Percentiles rank a stretch among this genome's conserved stretches.
phyloP scores from a whole-genome alignment of 2,113 vertebrate genomes.

The Suncus etruscus region DNA sequence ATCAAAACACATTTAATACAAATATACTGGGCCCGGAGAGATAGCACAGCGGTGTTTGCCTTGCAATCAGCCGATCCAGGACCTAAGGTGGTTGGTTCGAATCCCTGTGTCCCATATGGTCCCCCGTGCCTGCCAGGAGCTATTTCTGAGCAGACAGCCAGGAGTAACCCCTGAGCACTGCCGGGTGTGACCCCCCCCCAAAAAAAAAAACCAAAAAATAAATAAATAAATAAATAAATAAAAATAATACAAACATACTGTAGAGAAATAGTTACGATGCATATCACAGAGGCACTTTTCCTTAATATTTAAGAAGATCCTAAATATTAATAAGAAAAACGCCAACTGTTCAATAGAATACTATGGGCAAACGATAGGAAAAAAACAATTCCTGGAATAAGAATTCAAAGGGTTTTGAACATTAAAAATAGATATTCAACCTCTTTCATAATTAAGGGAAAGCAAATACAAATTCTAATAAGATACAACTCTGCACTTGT shows the following conservation, averaged over 20 bases:
- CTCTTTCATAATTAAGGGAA: background rate
- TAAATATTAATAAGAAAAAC: conserved; percentile 30
- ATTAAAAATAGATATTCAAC: background rate
- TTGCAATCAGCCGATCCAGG: no score
- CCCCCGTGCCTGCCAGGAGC: no score
- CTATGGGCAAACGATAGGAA: background rate
- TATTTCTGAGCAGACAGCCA: no score
- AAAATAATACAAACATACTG: background rate
- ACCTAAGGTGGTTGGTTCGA: no score
- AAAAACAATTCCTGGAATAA: conserved; percentile 44
- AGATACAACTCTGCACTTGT: background rate
- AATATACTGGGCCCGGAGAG: no score
- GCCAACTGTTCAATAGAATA: background rate
- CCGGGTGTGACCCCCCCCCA: no score
- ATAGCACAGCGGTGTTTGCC: no score
- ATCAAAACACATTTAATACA: background rate
- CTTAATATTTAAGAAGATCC: conserved; percentile 40
- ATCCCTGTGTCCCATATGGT: no score
- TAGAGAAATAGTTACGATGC: conserved; percentile 6
- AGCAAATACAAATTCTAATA: conserved; percentile 12
- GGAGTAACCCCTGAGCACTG: no score
- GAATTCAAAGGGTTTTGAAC: conserved; percentile 22
- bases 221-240: background rate
- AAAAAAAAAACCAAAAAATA: no score
- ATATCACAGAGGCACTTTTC: background rate